Evolutionary conservation across 2,888 invertebrate genomes (phyloP), one percentile per base, ranked within the genome.

Genomic region (Ctena decussata): DNA sequence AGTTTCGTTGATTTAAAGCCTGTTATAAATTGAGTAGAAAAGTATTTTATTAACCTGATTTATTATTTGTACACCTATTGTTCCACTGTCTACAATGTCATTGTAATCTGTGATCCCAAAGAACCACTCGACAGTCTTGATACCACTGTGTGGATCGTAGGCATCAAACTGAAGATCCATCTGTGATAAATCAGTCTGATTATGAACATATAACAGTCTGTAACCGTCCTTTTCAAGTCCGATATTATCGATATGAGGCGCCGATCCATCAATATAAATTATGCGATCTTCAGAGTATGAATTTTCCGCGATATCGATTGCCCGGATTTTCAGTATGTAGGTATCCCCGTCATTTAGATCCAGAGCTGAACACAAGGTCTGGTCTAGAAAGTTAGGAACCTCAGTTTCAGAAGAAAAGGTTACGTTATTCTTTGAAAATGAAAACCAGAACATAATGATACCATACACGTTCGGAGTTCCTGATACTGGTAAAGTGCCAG

Each of bases 121-220:
- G 0, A 72, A 72, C 91, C 91, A 92, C 30, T 89, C 65, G 6
- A 91, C 78, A 12, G 77, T 69, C 21, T 53, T 49, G 15, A 92
- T 73, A 21, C 92, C 92, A 77, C 92, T 92, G 80, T 92, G 91
- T 12, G 79, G 76, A 79, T 92, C 92, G 37, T 83, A 57, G 0
- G 87, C 89, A 15, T 89, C 82, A 49, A 92, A 90, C 12, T 84
- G 41, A 15, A 92, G 57, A 21, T 69, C 39, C 89, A 91, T 87
- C 12, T 77, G 77, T 18, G 90, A 87, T 21, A 92, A 83, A 53
- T 92, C 92, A 11, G 77, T 88, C 8, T 78, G 75, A 32, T 85
- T 79, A 69, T 92, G 91, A 18, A 90, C 91, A 74, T 80, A 89
- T n/a, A 92, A 41, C 41, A 53, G 71, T 27, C 82, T 60, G 8